Percentiles rank a stretch among this genome's conserved stretches.
These are phyloP conservation scores for Anser cygnoides DNA, from an alignment of 2,113 vertebrate species.

Conservation along the genomic window DNA sequence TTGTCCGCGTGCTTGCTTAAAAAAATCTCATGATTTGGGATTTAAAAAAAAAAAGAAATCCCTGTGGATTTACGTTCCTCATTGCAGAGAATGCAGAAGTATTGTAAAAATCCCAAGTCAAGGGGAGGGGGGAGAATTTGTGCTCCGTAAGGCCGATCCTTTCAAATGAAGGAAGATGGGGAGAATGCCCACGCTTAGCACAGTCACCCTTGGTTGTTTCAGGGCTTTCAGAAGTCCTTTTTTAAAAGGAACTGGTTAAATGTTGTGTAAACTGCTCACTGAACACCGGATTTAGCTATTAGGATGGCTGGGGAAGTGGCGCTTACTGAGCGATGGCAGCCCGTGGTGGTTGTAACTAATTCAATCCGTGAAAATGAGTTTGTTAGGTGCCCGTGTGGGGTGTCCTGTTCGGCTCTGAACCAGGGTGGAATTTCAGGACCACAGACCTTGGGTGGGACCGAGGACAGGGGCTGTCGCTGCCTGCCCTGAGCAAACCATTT, in stretches of 20 bases:
- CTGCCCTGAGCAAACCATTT: rapidly evolving
- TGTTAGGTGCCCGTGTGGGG: background rate
- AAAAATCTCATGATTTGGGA: background rate
- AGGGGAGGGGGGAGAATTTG: background rate
- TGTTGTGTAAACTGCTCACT: rapidly evolving
- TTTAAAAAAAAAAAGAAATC: background rate
- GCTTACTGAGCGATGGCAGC: rapidly evolving
- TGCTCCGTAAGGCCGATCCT: background rate
- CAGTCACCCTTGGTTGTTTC: rapidly evolving
- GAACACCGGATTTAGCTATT: background rate
- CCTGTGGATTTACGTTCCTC: background rate
- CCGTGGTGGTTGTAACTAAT: rapidly evolving
- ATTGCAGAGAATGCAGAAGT: background rate
- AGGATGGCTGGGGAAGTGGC: background rate
- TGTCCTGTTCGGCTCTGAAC: background rate
- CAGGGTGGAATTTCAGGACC: background rate
- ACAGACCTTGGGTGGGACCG: background rate
- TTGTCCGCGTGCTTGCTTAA: background rate
- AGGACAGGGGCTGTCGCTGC: background rate
- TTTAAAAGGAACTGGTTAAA: background rate
- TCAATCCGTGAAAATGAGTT: rapidly evolving
- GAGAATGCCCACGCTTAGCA: rapidly evolving
- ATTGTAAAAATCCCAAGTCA: background rate
- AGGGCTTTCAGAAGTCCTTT: background rate
- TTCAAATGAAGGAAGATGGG: background rate